Conservation (phyloP, 2,888 invertebrate species). For the Pammene fasciana region DNA sequence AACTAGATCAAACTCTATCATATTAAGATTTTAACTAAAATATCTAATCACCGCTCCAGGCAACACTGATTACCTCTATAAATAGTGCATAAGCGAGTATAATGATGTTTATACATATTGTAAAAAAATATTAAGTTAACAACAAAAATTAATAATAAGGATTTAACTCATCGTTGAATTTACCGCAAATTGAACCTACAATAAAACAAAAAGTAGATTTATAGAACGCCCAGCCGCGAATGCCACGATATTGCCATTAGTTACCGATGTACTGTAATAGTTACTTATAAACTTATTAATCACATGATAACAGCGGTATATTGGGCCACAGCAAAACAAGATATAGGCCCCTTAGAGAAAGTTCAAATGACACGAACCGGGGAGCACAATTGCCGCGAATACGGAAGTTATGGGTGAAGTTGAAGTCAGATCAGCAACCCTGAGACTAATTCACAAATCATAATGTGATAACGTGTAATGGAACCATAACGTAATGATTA, state of each 20-base stretch:
- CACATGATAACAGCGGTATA: background rate
- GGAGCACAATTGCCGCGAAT: constrained; percentile 9
- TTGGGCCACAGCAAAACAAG: background rate
- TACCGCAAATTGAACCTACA: background rate
- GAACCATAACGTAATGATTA: background rate
- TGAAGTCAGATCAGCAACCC: background rate
- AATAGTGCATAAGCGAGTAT: no score
- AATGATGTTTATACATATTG: no score
- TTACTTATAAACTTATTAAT: background rate
- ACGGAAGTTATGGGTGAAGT: constrained; percentile 5
- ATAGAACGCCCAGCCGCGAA: background rate
- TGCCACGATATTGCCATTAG: no score
- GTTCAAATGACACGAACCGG: constrained; percentile 1
- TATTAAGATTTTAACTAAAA: no score
- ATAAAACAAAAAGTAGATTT: no score
- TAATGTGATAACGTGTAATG: background rate
- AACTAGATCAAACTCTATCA: no score
- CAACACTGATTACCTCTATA: no score
- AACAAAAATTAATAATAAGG: background rate
- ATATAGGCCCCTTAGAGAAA: constrained; percentile 17
- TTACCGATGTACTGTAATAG: no score
- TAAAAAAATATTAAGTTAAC: background rate
- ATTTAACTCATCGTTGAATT: background rate
- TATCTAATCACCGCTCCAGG: no score
- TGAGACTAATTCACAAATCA: background rate